phyloP scores from a whole-genome alignment of 1,140 invertebrate species.

The Augochlora pura region DNA sequence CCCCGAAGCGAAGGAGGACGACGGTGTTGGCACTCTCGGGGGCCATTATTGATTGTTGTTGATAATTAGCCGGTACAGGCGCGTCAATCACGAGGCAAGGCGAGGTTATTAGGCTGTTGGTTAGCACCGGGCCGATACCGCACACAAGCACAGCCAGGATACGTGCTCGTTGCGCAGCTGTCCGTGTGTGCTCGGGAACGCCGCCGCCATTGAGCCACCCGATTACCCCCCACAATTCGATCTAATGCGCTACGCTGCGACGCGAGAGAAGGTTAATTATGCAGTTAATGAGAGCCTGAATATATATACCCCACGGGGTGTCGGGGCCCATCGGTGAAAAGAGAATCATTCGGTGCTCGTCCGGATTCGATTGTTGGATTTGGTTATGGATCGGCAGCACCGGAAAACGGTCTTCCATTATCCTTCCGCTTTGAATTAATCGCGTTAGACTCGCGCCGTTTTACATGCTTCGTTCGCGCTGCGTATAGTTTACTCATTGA shows the following conservation, averaged over 20 bases:
- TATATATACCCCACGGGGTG: constrained; percentile 54
- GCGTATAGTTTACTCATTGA: too few species aligned
- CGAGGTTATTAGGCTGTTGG: constrained; percentile 78
- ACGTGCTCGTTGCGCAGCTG: constrained; percentile 21
- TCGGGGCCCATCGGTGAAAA: constrained; percentile 38
- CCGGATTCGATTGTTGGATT: constrained; percentile 31
- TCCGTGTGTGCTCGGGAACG: constrained; percentile 50
- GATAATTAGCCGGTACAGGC: constrained; percentile 78
- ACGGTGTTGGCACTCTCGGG: constrained; percentile 53
- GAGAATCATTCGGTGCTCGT: constrained; percentile 49
- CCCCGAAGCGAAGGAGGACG: constrained; percentile 28
- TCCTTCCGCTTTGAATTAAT: constrained; percentile 33
- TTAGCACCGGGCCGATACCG: constrained; percentile 65
- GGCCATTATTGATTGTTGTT: constrained; percentile 79
- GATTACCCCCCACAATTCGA: constrained; percentile 78
- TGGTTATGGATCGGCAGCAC: constrained; percentile 33
- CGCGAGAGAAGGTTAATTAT: constrained; percentile 78
- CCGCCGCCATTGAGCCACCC: constrained; percentile 72
- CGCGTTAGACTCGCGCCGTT: background rate
- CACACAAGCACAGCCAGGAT: constrained; percentile 7
- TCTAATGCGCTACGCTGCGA: constrained; percentile 74
- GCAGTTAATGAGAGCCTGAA: constrained; percentile 76
- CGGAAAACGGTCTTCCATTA: constrained; percentile 39
- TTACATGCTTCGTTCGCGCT: too few species aligned
- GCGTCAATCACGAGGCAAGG: constrained; percentile 77